Evolutionary conservation across 2,888 invertebrate species (phyloP).

Genomic region (Yponomeuta plumbellus): DNA sequence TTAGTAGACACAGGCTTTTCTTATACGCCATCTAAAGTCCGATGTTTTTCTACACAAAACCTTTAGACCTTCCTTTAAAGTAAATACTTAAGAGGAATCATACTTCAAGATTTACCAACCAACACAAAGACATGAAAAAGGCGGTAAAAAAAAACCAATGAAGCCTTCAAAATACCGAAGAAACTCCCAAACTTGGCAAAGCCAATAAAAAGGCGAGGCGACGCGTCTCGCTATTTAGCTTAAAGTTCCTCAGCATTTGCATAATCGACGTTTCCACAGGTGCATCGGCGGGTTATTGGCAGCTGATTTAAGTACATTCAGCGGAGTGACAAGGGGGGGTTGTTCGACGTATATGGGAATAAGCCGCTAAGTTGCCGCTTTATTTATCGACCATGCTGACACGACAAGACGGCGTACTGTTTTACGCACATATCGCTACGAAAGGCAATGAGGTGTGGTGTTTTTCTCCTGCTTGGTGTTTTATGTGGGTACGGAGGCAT

Average conservation of each 20-base stretch:
- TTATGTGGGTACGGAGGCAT: background rate
- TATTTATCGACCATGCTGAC: conserved; percentile 44
- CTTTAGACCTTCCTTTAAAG: no score
- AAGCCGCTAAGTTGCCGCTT: conserved; percentile 47
- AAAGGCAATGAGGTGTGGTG: background rate
- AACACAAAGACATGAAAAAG: background rate
- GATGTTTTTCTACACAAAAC: no score
- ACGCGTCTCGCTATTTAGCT: conserved; percentile 31
- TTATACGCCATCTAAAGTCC: no score
- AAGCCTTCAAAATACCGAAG: background rate
- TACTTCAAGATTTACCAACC: no score
- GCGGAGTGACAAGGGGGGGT: conserved; percentile 54
- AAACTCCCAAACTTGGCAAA: conserved; percentile 3
- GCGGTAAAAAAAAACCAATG: background rate
- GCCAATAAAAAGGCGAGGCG: conserved; percentile 3
- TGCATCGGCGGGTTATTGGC: conserved; percentile 52
- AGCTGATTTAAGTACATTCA: conserved; percentile 64
- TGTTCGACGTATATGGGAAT: conserved; percentile 61
- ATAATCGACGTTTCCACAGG: conserved; percentile 73
- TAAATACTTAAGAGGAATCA: no score
- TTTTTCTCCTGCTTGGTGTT: background rate
- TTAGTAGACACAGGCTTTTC: no score
- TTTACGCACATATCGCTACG: conserved; percentile 20
- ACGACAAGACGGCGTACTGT: conserved; percentile 36
- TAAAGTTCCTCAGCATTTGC: conserved; percentile 60